Percentiles rank a stretch among this genome's conserved stretches.
Conservation (phyloP, 2,113 vertebrate species). For the Myotis davidii region DNA sequence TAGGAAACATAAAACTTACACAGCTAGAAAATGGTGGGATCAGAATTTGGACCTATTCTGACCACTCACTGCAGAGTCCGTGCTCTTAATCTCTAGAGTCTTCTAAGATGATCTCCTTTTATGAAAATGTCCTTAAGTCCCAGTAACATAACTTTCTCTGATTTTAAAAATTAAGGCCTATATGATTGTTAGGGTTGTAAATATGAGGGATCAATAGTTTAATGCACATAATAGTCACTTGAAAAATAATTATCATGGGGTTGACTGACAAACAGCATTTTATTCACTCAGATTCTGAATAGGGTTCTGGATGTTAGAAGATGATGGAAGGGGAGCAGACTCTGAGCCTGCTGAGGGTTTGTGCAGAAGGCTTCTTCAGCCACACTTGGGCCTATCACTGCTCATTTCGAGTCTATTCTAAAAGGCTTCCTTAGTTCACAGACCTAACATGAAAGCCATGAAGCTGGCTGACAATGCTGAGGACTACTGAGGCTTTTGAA, state of each 20-base stretch:
- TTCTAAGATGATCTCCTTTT: background rate
- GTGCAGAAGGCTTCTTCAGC: background rate
- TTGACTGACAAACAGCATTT: background rate
- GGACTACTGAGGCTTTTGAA: slow-evolving; percentile 9
- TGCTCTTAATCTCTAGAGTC: background rate
- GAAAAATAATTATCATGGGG: background rate
- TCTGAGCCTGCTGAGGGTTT: background rate
- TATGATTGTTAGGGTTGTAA: background rate
- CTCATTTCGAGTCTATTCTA: background rate
- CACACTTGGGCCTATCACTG: background rate
- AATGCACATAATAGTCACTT: background rate
- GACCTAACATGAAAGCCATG: background rate
- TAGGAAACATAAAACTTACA: background rate
- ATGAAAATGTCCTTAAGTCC: background rate
- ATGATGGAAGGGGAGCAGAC: background rate
- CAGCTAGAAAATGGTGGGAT: background rate
- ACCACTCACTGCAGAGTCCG: background rate
- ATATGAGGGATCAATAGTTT: background rate
- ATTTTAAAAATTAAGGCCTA: slow-evolving; percentile 16
- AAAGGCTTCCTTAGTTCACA: slow-evolving; percentile 30
- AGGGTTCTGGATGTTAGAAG: background rate
- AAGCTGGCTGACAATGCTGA: background rate
- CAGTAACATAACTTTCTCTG: background rate
- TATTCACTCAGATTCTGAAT: background rate
- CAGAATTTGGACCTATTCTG: background rate